These are phyloP conservation scores for Penaeus indicus DNA, from an alignment of 1,140 invertebrate genomes.

Conservation along the genomic window DNA sequence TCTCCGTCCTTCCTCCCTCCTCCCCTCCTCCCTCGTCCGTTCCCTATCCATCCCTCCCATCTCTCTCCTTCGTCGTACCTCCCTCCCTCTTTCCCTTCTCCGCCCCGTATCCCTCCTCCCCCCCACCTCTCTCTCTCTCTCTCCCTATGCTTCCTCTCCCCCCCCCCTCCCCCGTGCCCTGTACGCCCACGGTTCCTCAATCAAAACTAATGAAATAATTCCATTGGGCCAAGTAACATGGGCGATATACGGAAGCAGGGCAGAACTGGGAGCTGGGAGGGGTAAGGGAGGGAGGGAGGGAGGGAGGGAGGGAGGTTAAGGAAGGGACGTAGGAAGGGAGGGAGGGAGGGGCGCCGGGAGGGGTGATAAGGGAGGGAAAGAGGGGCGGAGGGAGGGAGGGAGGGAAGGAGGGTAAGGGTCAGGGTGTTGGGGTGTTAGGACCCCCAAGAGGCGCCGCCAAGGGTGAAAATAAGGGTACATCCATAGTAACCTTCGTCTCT, in stretches of 20 bases:
- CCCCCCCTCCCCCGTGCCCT: not conserved
- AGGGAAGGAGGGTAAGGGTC: no score
- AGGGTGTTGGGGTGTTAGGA: no score
- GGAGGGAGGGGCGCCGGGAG: not conserved
- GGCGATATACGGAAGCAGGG: not conserved
- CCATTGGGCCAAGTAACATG: slow-evolving; percentile 23
- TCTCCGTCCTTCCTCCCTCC: not conserved
- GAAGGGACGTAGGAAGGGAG: not conserved
- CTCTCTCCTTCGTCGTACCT: not conserved
- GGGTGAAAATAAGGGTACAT: no score
- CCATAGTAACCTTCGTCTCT: no score
- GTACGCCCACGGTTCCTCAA: not conserved
- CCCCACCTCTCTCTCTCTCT: not conserved
- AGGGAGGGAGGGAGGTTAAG: no score
- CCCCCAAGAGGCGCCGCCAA: no score
- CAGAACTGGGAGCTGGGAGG: not conserved
- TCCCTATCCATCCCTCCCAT: not conserved
- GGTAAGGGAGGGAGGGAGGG: no score
- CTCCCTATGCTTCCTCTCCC: not conserved
- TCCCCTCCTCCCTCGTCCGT: not conserved
- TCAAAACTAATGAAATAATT: slow-evolving; percentile 33
- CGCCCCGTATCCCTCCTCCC: not conserved
- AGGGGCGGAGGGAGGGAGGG: no score
- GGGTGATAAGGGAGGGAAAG: not conserved
- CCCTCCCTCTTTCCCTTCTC: not conserved